A percentile compares a stretch with the other conserved stretches of the same genome.
Evolutionary conservation across 1,140 invertebrate species (phyloP).

Genomic region (Drosophila repletoides): DNA sequence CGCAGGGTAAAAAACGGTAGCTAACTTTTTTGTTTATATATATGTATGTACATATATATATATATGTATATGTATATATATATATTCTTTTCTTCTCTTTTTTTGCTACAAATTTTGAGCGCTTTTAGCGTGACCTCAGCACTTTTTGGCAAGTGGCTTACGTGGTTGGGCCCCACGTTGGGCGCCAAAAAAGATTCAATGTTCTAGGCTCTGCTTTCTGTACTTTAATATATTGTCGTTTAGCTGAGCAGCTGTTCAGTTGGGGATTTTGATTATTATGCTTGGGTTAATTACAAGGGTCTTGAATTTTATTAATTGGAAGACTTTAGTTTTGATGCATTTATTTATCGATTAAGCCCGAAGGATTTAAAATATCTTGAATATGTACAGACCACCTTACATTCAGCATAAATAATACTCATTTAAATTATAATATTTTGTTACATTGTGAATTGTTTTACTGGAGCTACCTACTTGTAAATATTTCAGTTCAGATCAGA

Average conservation of each 20-base stretch:
- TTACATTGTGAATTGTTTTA: background rate
- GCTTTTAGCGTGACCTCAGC: slow-evolving; percentile 54
- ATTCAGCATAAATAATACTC: too few relatives aligned
- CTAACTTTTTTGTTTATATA: slow-evolving; percentile 9
- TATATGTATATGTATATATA: background rate
- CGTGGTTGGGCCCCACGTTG: background rate
- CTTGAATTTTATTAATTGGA: too few relatives aligned
- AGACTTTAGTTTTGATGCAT: too few relatives aligned
- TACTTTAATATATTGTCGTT: too few relatives aligned
- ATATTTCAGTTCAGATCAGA: background rate
- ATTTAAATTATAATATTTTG: background rate
- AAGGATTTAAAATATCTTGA: too few relatives aligned
- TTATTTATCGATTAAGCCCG: too few relatives aligned
- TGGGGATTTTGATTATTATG: too few relatives aligned
- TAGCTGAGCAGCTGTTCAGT: too few relatives aligned
- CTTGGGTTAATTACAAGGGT: too few relatives aligned
- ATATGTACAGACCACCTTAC: too few relatives aligned
- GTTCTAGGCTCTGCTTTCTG: too few relatives aligned
- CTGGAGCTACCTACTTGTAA: too few relatives aligned
- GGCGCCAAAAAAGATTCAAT: background rate
- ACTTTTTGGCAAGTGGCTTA: slow-evolving; percentile 23
- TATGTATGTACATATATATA: background rate
- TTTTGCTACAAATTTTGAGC: slow-evolving; percentile 31
- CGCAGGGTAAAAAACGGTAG: background rate
- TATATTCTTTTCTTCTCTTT: slow-evolving; percentile 1